Base-by-base conservation (phyloP, 2,888 invertebrate genomes). In the Drosophila kuntzei region DNA sequence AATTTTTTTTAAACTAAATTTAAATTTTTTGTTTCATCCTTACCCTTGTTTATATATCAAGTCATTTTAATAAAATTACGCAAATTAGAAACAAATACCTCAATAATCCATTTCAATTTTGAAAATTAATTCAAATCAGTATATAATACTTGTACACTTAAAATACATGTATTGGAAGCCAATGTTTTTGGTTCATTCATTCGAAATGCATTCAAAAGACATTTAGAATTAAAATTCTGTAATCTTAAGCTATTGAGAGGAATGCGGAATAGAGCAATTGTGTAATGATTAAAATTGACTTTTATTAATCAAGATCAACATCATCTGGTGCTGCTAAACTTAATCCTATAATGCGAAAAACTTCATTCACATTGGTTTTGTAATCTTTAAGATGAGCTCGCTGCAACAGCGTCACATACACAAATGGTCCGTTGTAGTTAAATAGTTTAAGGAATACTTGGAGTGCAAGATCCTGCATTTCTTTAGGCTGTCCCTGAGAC, bases 391-490 rank as follows among this genome's bases (percentile, higher is more conserved):
- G 76, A 75, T 91, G 80, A 2, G 77, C 79, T 51, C 79, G 80
- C 62, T 88, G 89, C 14, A 89, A 32, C 22, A 91, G 73, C 64
- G 90, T 84, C 22, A 91, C 77, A 73, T 91, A 91, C 11, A 91
- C 73, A 46, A 91, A 88, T 2, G 92, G 91, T 14, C 90, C 89
- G 66, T 92, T 90, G 47, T 90, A 91, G 2, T 58, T 36, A 0
- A 58, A 44, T 16, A 92, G 63, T 16, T 77, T 58, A 12, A 65
- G 68, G 66, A 87, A 91, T 57, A 87, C 89, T 14, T 87, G 59
- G 14, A 89, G 57, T 2, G 92, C 90, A 32, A 79, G 46, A 0
- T 62, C 25, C 66, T 92, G 92, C 44, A 92, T 65, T 6, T 82
- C 68, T 20, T 68, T 71, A 11, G 92, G 91, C 49, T 92, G 92